Base-by-base conservation (phyloP, 2,113 vertebrate genomes). In the Pithys albifrons region DNA sequence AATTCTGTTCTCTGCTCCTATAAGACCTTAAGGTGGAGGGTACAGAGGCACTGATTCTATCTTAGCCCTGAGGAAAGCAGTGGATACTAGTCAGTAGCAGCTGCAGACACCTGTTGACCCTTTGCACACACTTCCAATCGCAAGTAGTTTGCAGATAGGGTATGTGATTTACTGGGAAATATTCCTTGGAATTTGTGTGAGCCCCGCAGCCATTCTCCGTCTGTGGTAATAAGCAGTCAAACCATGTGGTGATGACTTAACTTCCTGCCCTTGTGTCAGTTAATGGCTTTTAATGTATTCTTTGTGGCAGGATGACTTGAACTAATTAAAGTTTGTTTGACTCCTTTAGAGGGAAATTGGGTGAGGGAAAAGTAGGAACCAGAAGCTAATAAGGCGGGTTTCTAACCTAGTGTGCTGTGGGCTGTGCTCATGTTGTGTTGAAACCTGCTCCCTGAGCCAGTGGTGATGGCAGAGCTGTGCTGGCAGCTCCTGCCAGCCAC, bases 261-360 rank as follows among this genome's bases (percentile, higher is more conserved):
- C 80, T 94, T 96, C 93, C 93, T 95, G 91, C 77, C 77, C 79
- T 59, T 78, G 31, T 90, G 75, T 83, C 82, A 86, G 43, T 84
- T 90, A 73, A 61, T 94, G 51, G 66, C 57, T 95, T 95, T 81
- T 85, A 78, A 87, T 23, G 16, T 61, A 87, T 91, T 92, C 92
- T 89, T 75, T 87, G 57, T 93, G 88, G 64, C 72, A 61, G 29
- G 29, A 15, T 67, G 29, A 27, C 52, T 88, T 93, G n/a, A 91
- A 72, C 48, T 91, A 89, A 86, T 93, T 89, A 57, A 93, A 93
- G 54, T 93, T 58, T 72, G 37, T 64, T 91, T 85, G 49, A 73
- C 37, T 89, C 27, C 61, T 94, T 93, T 69, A 65, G 76, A 89
- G 96, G 25, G 61, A 87, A 91, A 84, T 54, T 43, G 65, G 35